These are phyloP conservation scores for Agrochola lychnidis DNA, from an alignment of 2,888 invertebrate species.

Conservation along the genomic window DNA sequence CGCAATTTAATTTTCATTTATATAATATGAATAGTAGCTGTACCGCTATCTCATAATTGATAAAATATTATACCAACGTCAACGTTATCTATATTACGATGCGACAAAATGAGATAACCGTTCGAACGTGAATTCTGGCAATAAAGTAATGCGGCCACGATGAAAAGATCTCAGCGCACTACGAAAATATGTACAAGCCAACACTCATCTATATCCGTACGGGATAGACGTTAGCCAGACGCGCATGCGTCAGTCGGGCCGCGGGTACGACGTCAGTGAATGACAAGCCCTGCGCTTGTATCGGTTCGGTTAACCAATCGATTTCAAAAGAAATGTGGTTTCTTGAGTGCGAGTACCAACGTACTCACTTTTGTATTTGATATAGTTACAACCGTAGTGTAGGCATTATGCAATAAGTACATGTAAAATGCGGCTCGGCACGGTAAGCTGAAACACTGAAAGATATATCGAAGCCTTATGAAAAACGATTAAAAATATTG, in stretches of 20 bases:
- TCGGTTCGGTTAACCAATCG: slow-evolving; percentile 82
- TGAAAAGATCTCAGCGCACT: slow-evolving; percentile 82
- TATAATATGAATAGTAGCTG: slow-evolving; percentile 82
- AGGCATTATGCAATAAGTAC: slow-evolving; percentile 22
- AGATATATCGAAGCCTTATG: slow-evolving; percentile 23
- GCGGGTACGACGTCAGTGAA: slow-evolving; percentile 87
- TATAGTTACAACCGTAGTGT: slow-evolving; percentile 38
- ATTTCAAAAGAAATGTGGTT: slow-evolving; percentile 85
- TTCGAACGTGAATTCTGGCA: slow-evolving; percentile 80
- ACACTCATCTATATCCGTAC: slow-evolving; percentile 85
- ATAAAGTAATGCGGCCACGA: slow-evolving; percentile 84
- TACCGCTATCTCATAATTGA: slow-evolving; percentile 85
- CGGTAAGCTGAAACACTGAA: slow-evolving; percentile 23
- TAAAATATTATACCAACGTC: slow-evolving; percentile 84
- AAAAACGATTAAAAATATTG: slow-evolving; percentile 38
- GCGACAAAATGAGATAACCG: slow-evolving; percentile 88
- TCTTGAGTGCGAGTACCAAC: slow-evolving; percentile 67
- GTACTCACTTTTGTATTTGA: slow-evolving; percentile 50
- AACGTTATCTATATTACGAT: slow-evolving; percentile 86
- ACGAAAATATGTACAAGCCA: slow-evolving; percentile 83
- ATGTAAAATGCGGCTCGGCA: not conserved
- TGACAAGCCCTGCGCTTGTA: slow-evolving; percentile 88
- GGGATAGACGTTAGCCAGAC: slow-evolving; percentile 88
- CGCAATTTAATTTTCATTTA: slow-evolving; percentile 87
- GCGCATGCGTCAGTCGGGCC: slow-evolving; percentile 88